A percentile compares a stretch with the other conserved stretches of the same genome.
Evolutionary conservation across 2,797 vertebrate genomes (phyloP).

Genomic region (Glossophaga mutica): DNA sequence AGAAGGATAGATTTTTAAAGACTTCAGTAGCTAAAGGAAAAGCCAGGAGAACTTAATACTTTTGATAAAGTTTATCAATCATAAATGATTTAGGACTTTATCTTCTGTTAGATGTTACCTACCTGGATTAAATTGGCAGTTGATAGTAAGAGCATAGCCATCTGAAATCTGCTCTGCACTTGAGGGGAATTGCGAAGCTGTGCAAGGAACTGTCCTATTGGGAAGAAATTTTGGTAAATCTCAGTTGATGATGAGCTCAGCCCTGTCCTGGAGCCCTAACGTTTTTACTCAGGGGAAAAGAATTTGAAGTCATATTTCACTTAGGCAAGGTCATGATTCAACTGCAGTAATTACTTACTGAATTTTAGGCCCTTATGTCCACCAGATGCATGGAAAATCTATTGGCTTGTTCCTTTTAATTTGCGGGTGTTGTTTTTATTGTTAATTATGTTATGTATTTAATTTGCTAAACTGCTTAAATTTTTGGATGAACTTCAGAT

Average conservation of each 20-base stretch:
- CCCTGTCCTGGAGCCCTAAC: conserved; percentile 62
- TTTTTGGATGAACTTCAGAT: background rate
- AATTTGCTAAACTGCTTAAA: background rate
- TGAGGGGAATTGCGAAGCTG: background rate
- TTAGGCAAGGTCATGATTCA: background rate
- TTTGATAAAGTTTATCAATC: background rate
- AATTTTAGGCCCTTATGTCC: background rate
- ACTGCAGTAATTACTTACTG: background rate
- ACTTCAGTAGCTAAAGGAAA: background rate
- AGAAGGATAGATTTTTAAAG: background rate
- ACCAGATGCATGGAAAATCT: background rate
- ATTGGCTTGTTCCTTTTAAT: conserved; percentile 18
- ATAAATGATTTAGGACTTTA: background rate
- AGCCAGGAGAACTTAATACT: background rate
- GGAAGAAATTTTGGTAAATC: conserved; percentile 63
- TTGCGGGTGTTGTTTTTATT: conserved; percentile 1
- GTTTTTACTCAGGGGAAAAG: conserved; percentile 55
- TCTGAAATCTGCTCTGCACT: background rate
- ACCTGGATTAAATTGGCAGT: background rate
- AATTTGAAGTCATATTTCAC: conserved; percentile 58
- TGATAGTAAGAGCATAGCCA: background rate
- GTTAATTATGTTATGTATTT: background rate
- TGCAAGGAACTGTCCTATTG: background rate
- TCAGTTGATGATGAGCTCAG: conserved; percentile 56
- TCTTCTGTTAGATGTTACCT: background rate